These are phyloP conservation scores for Poeciliopsis gracilis DNA, from an alignment of 2,797 vertebrate species.

Conservation along the genomic window DNA sequence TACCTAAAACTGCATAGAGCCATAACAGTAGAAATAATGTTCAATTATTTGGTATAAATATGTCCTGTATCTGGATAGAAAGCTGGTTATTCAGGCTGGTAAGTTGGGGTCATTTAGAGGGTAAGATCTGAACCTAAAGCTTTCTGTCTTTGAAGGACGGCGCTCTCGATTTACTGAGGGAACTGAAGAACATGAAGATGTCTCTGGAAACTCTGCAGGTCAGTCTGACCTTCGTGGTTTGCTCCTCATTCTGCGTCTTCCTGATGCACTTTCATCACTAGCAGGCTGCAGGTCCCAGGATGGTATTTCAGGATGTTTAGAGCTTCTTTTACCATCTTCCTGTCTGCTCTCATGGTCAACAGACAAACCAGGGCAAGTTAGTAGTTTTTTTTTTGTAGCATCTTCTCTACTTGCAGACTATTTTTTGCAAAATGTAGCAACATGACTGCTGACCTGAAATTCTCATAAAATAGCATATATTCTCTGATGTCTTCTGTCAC, in stretches of 20 bases:
- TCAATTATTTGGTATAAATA: neutral
- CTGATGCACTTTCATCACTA: neutral
- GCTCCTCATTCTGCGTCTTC: neutral
- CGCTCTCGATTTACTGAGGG: conserved; percentile 90
- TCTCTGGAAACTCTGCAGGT: conserved; percentile 95
- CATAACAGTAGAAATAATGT: no score
- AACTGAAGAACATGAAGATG: conserved; percentile 91
- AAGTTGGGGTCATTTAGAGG: neutral
- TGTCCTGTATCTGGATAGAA: neutral
- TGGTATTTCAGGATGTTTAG: neutral
- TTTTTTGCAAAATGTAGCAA: neutral
- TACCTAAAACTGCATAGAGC: neutral
- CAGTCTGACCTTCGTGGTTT: conserved; percentile 5
- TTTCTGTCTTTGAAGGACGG: conserved; percentile 84
- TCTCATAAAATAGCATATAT: neutral
- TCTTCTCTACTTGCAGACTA: neutral
- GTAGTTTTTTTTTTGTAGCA: neutral
- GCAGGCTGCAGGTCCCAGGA: neutral
- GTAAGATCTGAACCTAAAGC: neutral
- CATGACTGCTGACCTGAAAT: neutral
- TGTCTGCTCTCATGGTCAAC: neutral
- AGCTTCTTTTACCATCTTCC: neutral
- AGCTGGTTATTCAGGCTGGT: neutral
- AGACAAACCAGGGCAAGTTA: neutral
- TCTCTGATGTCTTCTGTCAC: neutral